phyloP scores from a whole-genome alignment of 2,797 vertebrate species.

The Petrocephalus sullivani region DNA sequence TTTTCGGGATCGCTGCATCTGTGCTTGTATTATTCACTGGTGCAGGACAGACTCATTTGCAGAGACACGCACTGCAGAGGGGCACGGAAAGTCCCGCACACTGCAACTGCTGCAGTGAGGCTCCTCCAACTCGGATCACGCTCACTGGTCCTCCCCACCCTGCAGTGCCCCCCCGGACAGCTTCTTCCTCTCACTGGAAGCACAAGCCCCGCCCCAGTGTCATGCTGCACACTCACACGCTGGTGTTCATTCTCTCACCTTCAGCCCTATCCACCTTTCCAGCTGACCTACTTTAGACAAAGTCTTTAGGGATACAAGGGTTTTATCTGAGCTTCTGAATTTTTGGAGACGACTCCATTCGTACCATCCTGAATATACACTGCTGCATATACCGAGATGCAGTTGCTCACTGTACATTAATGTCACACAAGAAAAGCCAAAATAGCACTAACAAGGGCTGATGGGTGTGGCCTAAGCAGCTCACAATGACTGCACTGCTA shows the following conservation, averaged over 20 bases:
- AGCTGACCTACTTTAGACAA: conserved; percentile 4
- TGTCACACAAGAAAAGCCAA: neutral
- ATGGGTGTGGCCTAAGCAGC: neutral
- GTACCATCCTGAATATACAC: neutral
- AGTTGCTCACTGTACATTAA: neutral
- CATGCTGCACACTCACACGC: neutral
- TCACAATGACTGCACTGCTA: neutral
- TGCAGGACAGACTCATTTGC: neutral
- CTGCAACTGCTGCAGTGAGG: neutral
- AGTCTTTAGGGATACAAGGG: neutral
- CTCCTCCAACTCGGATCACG: neutral
- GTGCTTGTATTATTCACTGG: neutral
- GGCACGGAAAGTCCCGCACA: neutral
- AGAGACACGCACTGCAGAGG: conserved; percentile 8
- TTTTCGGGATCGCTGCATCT: neutral
- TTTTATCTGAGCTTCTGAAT: neutral
- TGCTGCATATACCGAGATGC: neutral
- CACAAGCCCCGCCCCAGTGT: neutral
- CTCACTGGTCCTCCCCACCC: neutral
- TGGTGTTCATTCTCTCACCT: neutral
- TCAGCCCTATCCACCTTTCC: neutral
- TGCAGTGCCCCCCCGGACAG: neutral
- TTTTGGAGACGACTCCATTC: neutral
- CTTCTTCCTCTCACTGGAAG: neutral
- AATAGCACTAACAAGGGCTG: neutral